Conservation (phyloP, 2,113 vertebrate genomes). For the Gadus chalcogrammus region DNA sequence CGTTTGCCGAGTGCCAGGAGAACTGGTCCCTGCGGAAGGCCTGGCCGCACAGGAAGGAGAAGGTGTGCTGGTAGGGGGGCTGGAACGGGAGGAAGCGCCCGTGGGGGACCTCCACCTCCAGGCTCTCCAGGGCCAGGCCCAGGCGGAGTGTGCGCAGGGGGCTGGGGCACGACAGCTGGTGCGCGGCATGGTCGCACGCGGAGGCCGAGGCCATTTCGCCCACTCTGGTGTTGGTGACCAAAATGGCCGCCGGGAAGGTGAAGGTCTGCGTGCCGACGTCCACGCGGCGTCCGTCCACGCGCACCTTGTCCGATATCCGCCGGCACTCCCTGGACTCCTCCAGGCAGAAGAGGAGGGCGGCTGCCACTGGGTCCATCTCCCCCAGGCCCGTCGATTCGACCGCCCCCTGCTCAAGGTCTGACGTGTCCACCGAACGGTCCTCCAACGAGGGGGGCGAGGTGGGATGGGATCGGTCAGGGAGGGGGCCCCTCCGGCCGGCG, state of each 20-base stretch:
- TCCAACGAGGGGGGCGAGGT: conserved; percentile 77
- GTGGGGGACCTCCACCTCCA: conserved; percentile 63
- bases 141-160: conserved; percentile 91
- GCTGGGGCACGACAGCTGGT: conserved; percentile 92
- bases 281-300: conserved; percentile 80
- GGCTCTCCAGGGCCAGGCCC: conserved; percentile 89
- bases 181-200: conserved; percentile 93
- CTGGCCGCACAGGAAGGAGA: conserved; percentile 96
- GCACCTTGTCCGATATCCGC: conserved; percentile 89
- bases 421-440: conserved; percentile 93
- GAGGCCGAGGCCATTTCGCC: conserved; percentile 96
- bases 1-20: conserved; percentile 94
- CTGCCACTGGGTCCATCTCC: conserved; percentile 93
- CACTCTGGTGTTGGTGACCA: conserved; percentile 95
- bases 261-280: conserved; percentile 96
- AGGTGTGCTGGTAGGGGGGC: conserved; percentile 76
- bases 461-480: conserved; percentile 63
- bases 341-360: conserved; percentile 90
- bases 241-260: conserved; percentile 90
- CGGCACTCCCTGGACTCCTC: conserved; percentile 91
- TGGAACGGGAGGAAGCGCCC: conserved; percentile 56
- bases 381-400: conserved; percentile 92
- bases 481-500: conserved; percentile 67
- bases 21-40: conserved; percentile 95
- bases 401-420: conserved; percentile 86